These are phyloP conservation scores for Beroe forskalii DNA, from an alignment of 37 sponge, comb jelly and placozoan species.

Conservation along the genomic window DNA sequence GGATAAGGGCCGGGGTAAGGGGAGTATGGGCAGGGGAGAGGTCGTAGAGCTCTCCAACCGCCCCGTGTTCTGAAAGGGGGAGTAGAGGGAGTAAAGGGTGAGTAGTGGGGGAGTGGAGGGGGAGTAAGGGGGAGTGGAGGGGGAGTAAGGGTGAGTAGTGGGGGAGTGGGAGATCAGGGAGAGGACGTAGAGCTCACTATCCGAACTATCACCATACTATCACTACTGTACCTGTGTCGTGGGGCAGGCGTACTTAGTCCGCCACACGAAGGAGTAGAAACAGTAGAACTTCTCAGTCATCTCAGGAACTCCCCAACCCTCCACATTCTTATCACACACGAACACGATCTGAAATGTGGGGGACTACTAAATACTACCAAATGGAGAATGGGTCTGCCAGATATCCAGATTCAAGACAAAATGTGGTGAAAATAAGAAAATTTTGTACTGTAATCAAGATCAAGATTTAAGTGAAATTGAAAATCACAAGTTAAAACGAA, in stretches of 20 bases:
- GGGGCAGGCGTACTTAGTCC: conserved; percentile 38
- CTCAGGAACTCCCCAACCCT: conserved; percentile 9
- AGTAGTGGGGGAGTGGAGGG: too few relatives aligned
- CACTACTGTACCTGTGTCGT: conserved; percentile 31
- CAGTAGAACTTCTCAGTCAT: conserved; percentile 12
- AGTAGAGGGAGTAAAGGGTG: background rate
- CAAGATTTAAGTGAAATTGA: too few relatives aligned
- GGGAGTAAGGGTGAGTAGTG: too few relatives aligned
- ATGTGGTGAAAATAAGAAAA: too few relatives aligned
- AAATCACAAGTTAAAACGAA: too few relatives aligned
- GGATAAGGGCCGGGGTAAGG: background rate
- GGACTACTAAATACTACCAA: too few relatives aligned
- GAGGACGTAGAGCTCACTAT: conserved; percentile 43
- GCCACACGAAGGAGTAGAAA: conserved; percentile 51
- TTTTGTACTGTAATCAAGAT: too few relatives aligned
- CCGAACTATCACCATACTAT: background rate
- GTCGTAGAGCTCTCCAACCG: conserved; percentile 54
- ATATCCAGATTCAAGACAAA: too few relatives aligned
- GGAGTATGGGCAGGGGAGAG: background rate
- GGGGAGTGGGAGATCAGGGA: background rate
- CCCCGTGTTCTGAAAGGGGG: background rate
- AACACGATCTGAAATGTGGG: conserved; percentile 5
- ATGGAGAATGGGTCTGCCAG: too few relatives aligned
- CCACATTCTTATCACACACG: conserved; percentile 47
- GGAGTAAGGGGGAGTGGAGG: too few relatives aligned